These are phyloP conservation scores for Champsocephalus esox DNA, from an alignment of 2,797 vertebrate species.

Conservation along the genomic window DNA sequence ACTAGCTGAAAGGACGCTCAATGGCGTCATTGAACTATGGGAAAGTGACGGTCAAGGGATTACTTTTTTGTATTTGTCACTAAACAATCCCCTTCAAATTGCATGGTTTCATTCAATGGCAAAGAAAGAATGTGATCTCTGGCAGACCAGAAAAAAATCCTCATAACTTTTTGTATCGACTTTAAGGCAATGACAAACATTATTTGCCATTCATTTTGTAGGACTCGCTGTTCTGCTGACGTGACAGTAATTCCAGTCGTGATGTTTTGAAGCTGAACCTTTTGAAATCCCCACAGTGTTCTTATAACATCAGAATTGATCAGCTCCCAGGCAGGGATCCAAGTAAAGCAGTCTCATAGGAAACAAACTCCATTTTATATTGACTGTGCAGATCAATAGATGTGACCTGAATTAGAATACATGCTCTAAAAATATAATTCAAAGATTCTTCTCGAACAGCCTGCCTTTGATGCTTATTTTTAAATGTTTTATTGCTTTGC, in stretches of 20 bases:
- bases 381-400: slow-evolving; percentile 28
- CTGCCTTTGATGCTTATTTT: slow-evolving; percentile 11
- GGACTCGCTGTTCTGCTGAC: neutral
- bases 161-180: neutral
- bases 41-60: neutral
- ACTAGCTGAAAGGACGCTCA: neutral
- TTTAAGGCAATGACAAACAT: neutral
- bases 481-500: slow-evolving; percentile 6
- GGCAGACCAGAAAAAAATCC: neutral
- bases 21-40: neutral
- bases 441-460: slow-evolving; percentile 14
- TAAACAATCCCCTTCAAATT: neutral
- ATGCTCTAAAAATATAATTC: slow-evolving; percentile 14
- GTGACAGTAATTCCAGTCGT: neutral
- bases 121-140: neutral
- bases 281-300: neutral
- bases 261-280: slow-evolving; percentile 1
- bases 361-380: slow-evolving; percentile 19
- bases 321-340: neutral
- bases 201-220: neutral
- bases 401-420: slow-evolving; percentile 18
- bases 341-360: slow-evolving; percentile 5
- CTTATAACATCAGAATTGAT: slow-evolving; percentile 29
- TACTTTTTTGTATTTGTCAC: neutral
- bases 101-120: neutral